Evolutionary conservation across 2,888 invertebrate genomes (phyloP).

Genomic region (Drosophila atripex): DNA sequence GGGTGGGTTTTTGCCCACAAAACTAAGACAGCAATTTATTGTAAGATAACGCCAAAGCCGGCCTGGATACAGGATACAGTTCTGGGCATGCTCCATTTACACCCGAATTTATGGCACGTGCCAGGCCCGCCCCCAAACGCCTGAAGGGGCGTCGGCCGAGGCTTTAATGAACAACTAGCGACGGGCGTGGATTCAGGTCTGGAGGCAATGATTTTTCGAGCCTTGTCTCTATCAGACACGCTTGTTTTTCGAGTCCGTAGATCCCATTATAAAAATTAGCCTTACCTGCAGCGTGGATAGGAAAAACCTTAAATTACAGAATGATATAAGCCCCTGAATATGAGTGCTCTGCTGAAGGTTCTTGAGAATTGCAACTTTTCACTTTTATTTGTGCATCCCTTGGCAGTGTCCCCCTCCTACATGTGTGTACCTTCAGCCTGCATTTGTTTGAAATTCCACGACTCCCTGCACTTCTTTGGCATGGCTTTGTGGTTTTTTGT

Average conservation of each 20-base stretch:
- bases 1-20: slow-evolving; percentile 17
- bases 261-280: neutral
- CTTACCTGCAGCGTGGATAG: neutral
- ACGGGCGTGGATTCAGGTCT: neutral
- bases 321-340: neutral
- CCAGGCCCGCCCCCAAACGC: slow-evolving; percentile 53
- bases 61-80: slow-evolving; percentile 41
- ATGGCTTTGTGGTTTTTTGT: slow-evolving; percentile 23
- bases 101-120: slow-evolving; percentile 77
- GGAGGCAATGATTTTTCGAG: neutral
- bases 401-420: no score
- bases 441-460: slow-evolving; percentile 50
- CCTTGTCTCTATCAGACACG: neutral
- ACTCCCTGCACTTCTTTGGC: neutral
- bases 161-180: slow-evolving; percentile 63
- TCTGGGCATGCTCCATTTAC: slow-evolving; percentile 74
- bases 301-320: neutral
- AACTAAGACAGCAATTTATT: slow-evolving; percentile 63
- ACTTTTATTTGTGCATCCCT: slow-evolving; percentile 14
- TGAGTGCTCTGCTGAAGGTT: slow-evolving; percentile 1
- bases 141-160: slow-evolving; percentile 58
- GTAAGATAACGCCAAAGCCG: slow-evolving; percentile 55
- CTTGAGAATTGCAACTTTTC: slow-evolving; percentile 23
- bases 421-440: slow-evolving; percentile 34
- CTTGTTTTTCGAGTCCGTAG: neutral